A percentile compares a stretch with the other conserved stretches of the same genome.
phyloP scores from a whole-genome alignment of 1,140 invertebrate species.

The Saxidomus purpurata region DNA sequence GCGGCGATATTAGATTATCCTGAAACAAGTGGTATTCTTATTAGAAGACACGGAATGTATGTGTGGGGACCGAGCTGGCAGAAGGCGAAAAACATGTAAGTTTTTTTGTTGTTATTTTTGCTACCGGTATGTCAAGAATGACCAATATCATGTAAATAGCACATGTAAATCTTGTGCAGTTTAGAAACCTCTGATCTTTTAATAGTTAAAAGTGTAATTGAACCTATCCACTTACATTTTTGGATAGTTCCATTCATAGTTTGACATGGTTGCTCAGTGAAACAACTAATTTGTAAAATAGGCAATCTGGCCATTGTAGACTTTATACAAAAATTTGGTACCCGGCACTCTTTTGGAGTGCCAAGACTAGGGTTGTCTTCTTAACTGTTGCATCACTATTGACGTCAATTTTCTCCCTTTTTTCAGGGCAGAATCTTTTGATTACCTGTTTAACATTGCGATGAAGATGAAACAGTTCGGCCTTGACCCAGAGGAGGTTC shows the following conservation, averaged over 20 bases:
- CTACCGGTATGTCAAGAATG: background rate
- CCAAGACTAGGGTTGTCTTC: no score
- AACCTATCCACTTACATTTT: no score
- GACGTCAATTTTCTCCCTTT: constrained; percentile 19
- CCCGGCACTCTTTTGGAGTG: no score
- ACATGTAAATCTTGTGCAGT: no score
- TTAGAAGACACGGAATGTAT: constrained; percentile 97
- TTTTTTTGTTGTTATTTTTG: constrained; percentile 64
- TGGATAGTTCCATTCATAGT: no score
- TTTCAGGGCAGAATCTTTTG: constrained; percentile 95
- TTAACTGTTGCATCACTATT: no score
- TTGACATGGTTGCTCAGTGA: no score
- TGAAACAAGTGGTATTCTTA: constrained; percentile 95
- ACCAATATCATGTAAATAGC: constrained; percentile 1
- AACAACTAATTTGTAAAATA: no score
- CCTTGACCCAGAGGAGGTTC: constrained; percentile 89
- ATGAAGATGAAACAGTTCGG: constrained; percentile 94
- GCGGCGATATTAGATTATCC: constrained; percentile 93
- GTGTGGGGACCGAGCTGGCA: constrained; percentile 99
- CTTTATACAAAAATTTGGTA: no score
- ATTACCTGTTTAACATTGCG: constrained; percentile 96
- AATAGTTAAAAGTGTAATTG: no score
- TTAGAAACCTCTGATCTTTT: no score
- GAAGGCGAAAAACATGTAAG: constrained; percentile 97
- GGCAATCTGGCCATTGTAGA: no score